A percentile compares a stretch with the other conserved stretches of the same genome.
phyloP scores from a whole-genome alignment of 1,140 invertebrate species.

The Calliopsis andreniformis region DNA sequence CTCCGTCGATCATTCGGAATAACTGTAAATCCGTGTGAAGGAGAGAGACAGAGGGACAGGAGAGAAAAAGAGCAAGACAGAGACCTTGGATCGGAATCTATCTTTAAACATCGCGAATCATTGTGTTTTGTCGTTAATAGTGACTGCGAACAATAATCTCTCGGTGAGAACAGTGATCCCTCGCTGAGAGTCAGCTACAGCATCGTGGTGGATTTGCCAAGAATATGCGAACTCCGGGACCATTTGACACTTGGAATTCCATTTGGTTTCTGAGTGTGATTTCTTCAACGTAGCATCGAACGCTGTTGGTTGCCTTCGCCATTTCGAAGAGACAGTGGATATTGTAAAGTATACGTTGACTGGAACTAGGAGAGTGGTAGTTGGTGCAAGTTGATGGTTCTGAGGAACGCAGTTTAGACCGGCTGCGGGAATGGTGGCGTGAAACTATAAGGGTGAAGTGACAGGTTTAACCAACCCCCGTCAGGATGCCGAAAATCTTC shows the following conservation, averaged over 20 bases:
- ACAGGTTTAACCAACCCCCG: constrained; percentile 35
- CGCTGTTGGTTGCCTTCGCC: background rate
- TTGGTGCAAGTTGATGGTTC: constrained; percentile 30
- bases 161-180: too few species aligned
- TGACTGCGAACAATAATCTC: constrained; percentile 14
- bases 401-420: constrained; percentile 3
- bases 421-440: constrained; percentile 44
- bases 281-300: background rate
- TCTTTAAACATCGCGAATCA: background rate
- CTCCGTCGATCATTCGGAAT: constrained; percentile 47
- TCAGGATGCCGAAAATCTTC: constrained; percentile 93
- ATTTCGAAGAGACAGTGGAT: background rate
- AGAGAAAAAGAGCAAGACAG: background rate
- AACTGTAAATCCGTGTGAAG: constrained; percentile 69
- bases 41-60: constrained; percentile 29
- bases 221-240: background rate
- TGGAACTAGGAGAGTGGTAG: constrained; percentile 3
- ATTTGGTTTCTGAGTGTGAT: background rate
- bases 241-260: background rate
- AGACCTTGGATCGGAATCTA: constrained; percentile 20
- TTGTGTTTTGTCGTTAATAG: constrained; percentile 5
- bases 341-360: too few species aligned
- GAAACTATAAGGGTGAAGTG: constrained; percentile 32
- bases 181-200: too few species aligned
- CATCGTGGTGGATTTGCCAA: too few species aligned